Percentiles rank a stretch among this genome's conserved stretches.
phyloP scores from a whole-genome alignment of 2,888 invertebrate genomes.

The Caenorhabditis zanzibari region DNA sequence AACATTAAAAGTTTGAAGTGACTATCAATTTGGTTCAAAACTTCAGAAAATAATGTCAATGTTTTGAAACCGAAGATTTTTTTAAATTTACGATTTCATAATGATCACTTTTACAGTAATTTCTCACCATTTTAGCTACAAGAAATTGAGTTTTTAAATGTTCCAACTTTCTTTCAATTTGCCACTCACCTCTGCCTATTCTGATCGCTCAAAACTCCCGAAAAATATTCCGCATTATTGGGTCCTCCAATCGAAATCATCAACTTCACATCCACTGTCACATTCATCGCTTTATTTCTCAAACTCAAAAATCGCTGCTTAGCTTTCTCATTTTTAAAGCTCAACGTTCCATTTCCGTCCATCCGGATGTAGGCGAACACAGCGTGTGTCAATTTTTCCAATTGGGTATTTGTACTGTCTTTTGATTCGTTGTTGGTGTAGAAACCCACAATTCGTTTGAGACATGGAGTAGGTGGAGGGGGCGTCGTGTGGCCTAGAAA shows the following conservation, averaged over 20 bases:
- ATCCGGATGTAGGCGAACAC: constrained; percentile 42
- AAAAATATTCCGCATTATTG: not conserved
- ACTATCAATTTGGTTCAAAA: no score
- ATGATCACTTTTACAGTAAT: no score
- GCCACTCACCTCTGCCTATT: not conserved
- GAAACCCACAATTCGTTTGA: not conserved
- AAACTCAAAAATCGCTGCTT: not conserved
- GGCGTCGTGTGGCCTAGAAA: not conserved
- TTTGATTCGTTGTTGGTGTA: not conserved
- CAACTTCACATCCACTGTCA: not conserved
- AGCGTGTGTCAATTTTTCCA: constrained; percentile 15
- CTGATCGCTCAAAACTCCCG: not conserved
- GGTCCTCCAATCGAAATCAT: constrained; percentile 8
- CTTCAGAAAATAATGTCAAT: no score
- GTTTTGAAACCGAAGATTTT: no score
- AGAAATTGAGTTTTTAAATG: no score
- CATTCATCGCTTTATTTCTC: not conserved
- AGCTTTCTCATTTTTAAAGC: not conserved
- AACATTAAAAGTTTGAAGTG: no score
- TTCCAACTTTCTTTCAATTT: no score
- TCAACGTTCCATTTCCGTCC: constrained; percentile 49
- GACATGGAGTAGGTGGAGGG: not conserved
- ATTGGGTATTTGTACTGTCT: constrained; percentile 1
- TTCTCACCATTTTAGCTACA: no score
- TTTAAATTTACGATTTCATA: no score